These are phyloP conservation scores for Avahi laniger DNA, from an alignment of 2,797 vertebrate species.

Conservation along the genomic window DNA sequence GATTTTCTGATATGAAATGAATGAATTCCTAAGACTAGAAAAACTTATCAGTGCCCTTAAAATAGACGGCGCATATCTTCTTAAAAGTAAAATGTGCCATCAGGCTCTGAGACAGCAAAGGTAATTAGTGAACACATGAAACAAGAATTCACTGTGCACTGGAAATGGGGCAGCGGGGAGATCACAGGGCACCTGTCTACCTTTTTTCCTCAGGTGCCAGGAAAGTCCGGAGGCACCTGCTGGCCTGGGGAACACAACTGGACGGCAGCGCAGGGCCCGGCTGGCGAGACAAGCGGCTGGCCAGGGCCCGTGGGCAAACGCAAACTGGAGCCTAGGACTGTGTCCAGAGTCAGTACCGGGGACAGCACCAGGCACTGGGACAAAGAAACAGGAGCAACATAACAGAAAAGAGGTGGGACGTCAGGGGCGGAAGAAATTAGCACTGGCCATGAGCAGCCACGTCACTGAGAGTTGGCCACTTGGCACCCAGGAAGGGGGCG, in stretches of 20 bases:
- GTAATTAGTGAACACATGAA: neutral
- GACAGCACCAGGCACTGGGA: neutral
- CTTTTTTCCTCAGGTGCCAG: neutral
- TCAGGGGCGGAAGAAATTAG: neutral
- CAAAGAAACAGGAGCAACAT: neutral
- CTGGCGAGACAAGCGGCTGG: neutral
- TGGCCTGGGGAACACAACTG: neutral
- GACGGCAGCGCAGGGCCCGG: neutral
- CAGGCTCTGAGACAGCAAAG: slow-evolving; percentile 47
- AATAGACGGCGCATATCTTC: neutral
- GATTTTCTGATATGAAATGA: neutral
- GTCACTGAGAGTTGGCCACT: neutral
- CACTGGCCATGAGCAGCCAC: neutral
- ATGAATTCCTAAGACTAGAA: slow-evolving; percentile 1
- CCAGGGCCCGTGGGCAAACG: neutral
- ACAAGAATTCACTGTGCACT: slow-evolving; percentile 6
- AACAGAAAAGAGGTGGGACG: neutral
- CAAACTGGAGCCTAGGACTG: neutral
- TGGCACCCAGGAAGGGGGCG: fast-evolving
- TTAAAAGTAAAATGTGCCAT: slow-evolving; percentile 25
- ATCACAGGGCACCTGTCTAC: neutral
- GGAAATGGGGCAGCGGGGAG: neutral
- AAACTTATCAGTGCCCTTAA: neutral
- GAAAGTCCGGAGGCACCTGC: neutral
- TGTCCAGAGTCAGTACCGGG: neutral